Evolutionary conservation across 2,797 vertebrate genomes (phyloP), one percentile per base, ranked within the genome.

Genomic region (Sciurus vulgaris): DNA sequence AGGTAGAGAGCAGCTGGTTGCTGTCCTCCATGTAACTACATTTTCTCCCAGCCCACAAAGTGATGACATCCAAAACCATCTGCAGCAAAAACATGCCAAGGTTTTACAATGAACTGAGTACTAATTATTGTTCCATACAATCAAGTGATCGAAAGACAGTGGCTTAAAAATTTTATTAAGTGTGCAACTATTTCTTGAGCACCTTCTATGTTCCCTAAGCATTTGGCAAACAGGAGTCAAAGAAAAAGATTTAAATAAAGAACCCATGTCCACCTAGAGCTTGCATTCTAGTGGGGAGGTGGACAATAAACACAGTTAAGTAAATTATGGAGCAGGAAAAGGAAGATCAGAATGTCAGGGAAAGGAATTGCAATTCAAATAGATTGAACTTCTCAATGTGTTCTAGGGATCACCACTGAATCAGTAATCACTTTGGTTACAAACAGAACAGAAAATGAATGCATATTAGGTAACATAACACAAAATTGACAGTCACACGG

Each of bases 1-100:
- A 83, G 47, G 44, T 86, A 28, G 54, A 94, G 33, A 89, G 89
- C 94, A 94, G 63, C 69, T 96, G 78, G 51, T 92, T 96, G 85
- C 56, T 41, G 10, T 69, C 41, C 49, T 95, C 87, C 65, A 15
- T 22, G 78, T 85, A 87, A 94, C 91, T 81, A 76, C 65, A 96
- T 79, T 94, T 95, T 79, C 84, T 89, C 51, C 83, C 72, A 89
- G 20, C n/a, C 44, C 83, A 91, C 83, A 79, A 38, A 44, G 78
- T 79, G 78, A 89, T 86, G 51, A 74, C 59, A 76, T 41, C 59
- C 61, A 94, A 96, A 93, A 89, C 69, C 93, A 96, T 77, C 85
- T 90, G 82, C 20, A 94, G 82, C 73, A 89, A 95, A 81, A 87
- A 28, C 44, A 93, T 15, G 77, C 83, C 92, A 86, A 70, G 44